Conservation (phyloP, 1,140 invertebrate genomes). For the Drosophila micromelanica region DNA sequence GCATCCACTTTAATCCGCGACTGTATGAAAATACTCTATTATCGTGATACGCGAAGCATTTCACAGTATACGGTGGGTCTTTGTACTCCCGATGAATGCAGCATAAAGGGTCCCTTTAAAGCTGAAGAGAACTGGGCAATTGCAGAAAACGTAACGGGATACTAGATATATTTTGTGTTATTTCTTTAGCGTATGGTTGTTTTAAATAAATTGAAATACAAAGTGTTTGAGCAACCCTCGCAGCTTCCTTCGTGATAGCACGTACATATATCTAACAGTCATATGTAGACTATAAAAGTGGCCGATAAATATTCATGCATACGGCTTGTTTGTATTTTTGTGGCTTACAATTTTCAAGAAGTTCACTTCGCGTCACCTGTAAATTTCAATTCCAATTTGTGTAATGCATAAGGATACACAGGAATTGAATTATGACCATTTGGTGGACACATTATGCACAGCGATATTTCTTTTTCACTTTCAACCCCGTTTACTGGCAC, state of each 20-base stretch:
- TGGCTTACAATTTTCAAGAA: constrained; percentile 50
- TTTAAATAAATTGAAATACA: too few relatives aligned
- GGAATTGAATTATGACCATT: constrained; percentile 70
- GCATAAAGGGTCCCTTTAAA: constrained; percentile 87
- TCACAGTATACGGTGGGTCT: constrained; percentile 91
- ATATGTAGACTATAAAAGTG: too few relatives aligned
- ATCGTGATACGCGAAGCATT: constrained; percentile 94
- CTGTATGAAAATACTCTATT: constrained; percentile 94
- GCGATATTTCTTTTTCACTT: constrained; percentile 37
- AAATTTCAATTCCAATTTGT: constrained; percentile 63
- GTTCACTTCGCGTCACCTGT: constrained; percentile 44
- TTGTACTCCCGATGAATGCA: constrained; percentile 87
- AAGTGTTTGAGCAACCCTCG: neutral
- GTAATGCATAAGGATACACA: constrained; percentile 60
- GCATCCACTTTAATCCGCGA: constrained; percentile 91
- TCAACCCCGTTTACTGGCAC: neutral
- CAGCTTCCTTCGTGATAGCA: neutral
- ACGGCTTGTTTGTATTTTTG: constrained; percentile 20
- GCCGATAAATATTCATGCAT: constrained; percentile 46
- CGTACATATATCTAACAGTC: neutral
- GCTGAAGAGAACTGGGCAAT: constrained; percentile 90
- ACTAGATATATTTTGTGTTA: too few relatives aligned
- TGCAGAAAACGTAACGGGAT: constrained; percentile 86
- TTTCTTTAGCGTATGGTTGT: too few relatives aligned
- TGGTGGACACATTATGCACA: constrained; percentile 28